Evolutionary conservation across 2,888 invertebrate genomes (phyloP).

Genomic region (Eucriotettix oculatus): DNA sequence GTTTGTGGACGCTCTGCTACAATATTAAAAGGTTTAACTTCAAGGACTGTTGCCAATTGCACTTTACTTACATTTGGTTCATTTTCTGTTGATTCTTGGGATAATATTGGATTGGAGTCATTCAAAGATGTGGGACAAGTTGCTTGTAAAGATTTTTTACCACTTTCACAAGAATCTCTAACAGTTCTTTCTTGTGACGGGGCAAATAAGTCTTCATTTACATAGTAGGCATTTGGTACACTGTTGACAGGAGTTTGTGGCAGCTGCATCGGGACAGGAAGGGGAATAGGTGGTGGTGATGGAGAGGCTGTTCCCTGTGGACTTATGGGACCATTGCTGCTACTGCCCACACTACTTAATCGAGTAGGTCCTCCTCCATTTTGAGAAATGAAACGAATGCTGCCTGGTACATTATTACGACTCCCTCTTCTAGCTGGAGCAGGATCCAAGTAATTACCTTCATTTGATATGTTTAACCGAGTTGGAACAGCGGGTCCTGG

Average conservation of each 20-base stretch:
- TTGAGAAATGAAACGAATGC: slow-evolving; percentile 17
- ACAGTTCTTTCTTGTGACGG: not conserved
- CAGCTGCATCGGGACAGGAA: slow-evolving; percentile 23
- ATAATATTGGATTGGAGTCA: not conserved
- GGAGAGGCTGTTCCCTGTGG: slow-evolving; percentile 26
- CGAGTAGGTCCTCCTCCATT: slow-evolving; percentile 22
- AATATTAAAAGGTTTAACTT: too few relatives aligned
- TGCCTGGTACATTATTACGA: slow-evolving; percentile 15
- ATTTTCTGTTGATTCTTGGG: not conserved
- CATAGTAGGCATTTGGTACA: slow-evolving; percentile 9
- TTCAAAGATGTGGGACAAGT: not conserved
- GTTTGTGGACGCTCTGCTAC: not conserved
- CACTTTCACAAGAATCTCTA: not conserved
- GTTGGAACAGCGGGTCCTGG: slow-evolving; percentile 26
- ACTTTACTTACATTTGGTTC: too few relatives aligned
- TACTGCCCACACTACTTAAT: slow-evolving; percentile 24
- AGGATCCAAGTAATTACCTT: slow-evolving; percentile 34
- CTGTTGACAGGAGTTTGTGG: slow-evolving; percentile 15
- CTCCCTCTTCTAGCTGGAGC: slow-evolving; percentile 21
- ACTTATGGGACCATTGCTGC: slow-evolving; percentile 27
- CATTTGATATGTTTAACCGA: slow-evolving; percentile 23
- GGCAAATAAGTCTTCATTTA: slow-evolving; percentile 12
- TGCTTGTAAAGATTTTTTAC: not conserved
- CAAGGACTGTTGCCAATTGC: too few relatives aligned
- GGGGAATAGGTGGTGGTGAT: slow-evolving; percentile 23